Conservation (phyloP, 2,797 vertebrate genomes). For the Masticophis lateralis region DNA sequence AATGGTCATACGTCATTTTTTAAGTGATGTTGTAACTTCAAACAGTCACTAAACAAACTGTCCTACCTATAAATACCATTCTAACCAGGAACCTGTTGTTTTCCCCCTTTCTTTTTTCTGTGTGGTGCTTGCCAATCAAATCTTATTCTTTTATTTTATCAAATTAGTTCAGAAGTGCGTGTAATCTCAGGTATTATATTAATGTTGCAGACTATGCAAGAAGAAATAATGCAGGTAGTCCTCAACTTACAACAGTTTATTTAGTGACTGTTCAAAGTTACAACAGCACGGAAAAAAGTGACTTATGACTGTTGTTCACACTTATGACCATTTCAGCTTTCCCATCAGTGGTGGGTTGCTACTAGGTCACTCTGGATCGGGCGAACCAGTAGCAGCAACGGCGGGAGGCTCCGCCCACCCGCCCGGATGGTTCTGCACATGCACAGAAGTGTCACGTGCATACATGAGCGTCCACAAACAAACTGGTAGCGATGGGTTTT, state of each 20-base stretch:
- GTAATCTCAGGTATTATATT: not conserved
- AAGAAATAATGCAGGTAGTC: not conserved
- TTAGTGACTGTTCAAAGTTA: not conserved
- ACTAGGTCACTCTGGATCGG: too few species aligned
- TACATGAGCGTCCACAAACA: accelerated
- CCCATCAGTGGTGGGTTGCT: not conserved
- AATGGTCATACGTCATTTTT: not conserved
- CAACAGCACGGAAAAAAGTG: not conserved
- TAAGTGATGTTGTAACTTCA: not conserved
- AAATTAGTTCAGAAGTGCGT: not conserved
- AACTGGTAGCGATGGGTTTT: too few species aligned
- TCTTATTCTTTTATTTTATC: not conserved
- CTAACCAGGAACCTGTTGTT: not conserved
- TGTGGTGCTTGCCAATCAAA: not conserved
- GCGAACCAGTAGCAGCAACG: too few species aligned
- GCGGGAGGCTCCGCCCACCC: too few species aligned
- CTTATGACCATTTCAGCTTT: not conserved
- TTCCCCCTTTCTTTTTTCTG: not conserved
- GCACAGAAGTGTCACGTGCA: too few species aligned
- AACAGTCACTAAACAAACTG: not conserved
- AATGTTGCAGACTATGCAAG: not conserved
- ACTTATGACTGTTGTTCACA: not conserved
- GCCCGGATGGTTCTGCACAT: too few species aligned
- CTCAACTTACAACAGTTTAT: not conserved
- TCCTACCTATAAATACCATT: not conserved